These are phyloP conservation scores for Cyrtonyx montezumae DNA, from an alignment of 2,113 vertebrate genomes.

Conservation along the genomic window DNA sequence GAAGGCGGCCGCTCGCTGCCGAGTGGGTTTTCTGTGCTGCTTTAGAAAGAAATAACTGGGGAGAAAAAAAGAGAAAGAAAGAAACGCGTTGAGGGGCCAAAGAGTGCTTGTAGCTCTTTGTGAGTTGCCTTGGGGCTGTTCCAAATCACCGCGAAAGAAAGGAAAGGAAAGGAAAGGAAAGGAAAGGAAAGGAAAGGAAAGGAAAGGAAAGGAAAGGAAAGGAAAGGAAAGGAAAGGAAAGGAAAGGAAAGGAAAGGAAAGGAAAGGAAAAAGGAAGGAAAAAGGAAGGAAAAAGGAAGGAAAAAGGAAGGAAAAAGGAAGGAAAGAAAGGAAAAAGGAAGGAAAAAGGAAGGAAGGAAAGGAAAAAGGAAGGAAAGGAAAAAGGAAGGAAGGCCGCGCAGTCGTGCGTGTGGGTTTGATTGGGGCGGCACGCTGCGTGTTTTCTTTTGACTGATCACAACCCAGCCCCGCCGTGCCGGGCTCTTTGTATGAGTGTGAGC, in stretches of 20 bases:
- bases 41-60: not conserved
- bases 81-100: not conserved
- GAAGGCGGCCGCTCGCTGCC: not conserved
- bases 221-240: too few species aligned
- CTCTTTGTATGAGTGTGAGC: not conserved
- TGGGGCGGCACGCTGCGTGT: not conserved
- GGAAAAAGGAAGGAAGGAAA: not conserved
- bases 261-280: not conserved
- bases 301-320: not conserved
- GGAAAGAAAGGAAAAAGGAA: too few species aligned
- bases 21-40: not conserved
- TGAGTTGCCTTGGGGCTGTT: not conserved
- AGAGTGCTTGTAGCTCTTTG: not conserved
- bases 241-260: not conserved
- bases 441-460: slow-evolving; percentile 58
- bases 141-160: not conserved
- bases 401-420: slow-evolving; percentile 29
- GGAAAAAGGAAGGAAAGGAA: not conserved
- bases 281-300: not conserved
- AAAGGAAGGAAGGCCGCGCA: not conserved
- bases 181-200: not conserved
- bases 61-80: not conserved
- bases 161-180: not conserved
- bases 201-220: too few species aligned
- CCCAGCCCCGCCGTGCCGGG: slow-evolving; percentile 24